Evolutionary conservation across 2,888 invertebrate genomes (phyloP).

Genomic region (Dysmachus trigonus): DNA sequence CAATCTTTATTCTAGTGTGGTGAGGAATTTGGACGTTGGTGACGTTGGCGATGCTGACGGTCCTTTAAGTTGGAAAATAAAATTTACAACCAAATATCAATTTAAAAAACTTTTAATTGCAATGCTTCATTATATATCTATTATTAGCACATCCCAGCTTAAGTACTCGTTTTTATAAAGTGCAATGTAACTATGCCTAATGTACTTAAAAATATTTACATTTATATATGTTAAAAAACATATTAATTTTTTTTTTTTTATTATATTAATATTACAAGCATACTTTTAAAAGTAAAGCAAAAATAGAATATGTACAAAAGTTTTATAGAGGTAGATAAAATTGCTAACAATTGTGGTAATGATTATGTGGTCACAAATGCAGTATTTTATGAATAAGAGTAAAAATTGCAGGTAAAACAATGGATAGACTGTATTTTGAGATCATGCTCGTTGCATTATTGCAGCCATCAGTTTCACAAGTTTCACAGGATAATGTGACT

Average conservation of each 20-base stretch:
- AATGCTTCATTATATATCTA: neutral
- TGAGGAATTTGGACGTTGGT: too few species aligned
- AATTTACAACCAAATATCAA: neutral
- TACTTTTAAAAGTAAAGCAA: neutral
- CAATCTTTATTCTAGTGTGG: too few species aligned
- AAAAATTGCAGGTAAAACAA: neutral
- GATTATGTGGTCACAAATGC: neutral
- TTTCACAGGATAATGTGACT: conserved; percentile 62
- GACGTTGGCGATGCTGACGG: too few species aligned
- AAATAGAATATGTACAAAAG: neutral
- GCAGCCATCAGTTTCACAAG: conserved; percentile 63
- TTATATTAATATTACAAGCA: too few species aligned
- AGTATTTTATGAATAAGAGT: neutral
- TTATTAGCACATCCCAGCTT: neutral
- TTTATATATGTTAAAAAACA: neutral
- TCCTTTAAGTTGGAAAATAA: neutral
- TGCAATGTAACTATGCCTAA: neutral
- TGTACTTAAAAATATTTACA: neutral
- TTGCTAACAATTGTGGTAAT: neutral
- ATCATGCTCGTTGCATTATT: conserved; percentile 55
- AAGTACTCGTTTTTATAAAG: neutral
- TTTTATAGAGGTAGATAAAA: neutral
- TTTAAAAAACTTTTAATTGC: neutral
- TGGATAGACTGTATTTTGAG: neutral
- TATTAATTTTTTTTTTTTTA: neutral